phyloP scores from a whole-genome alignment of 2,888 invertebrate genomes.

The Drosophila recens region DNA sequence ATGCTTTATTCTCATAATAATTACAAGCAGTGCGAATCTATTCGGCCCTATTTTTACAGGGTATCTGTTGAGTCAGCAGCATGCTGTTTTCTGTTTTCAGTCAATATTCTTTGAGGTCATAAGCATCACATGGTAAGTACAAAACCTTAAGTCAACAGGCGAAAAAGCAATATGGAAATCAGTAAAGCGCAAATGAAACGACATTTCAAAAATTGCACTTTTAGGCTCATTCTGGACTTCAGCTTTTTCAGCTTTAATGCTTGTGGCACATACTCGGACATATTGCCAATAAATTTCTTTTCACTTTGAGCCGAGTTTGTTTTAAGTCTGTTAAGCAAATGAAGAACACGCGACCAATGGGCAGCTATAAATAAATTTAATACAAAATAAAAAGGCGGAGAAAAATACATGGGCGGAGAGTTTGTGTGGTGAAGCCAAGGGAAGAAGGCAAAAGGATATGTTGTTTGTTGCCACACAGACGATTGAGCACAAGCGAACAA shows the following conservation, averaged over 20 bases:
- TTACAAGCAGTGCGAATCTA: background rate
- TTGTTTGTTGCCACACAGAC: constrained; percentile 34
- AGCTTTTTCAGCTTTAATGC: background rate
- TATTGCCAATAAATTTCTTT: background rate
- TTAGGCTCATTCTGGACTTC: background rate
- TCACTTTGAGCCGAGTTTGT: background rate
- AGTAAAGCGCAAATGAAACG: background rate
- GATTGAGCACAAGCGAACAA: constrained; percentile 35
- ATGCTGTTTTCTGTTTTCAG: background rate
- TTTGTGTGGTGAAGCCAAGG: background rate
- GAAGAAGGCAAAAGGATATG: background rate
- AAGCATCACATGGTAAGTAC: constrained; percentile 3
- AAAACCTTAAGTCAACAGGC: background rate
- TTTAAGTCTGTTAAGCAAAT: constrained; percentile 1
- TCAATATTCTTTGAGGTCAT: background rate
- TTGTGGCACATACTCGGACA: background rate
- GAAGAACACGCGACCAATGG: constrained; percentile 42
- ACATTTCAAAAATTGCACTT: background rate
- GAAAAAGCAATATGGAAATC: background rate
- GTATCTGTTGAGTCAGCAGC: background rate
- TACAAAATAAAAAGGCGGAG: constrained; percentile 18
- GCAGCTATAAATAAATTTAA: constrained; percentile 47
- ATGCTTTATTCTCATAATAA: background rate
- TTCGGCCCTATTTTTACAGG: background rate
- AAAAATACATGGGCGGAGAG: background rate